Conservation (phyloP, 2,888 invertebrate genomes). For the Tetropium fuscum region DNA sequence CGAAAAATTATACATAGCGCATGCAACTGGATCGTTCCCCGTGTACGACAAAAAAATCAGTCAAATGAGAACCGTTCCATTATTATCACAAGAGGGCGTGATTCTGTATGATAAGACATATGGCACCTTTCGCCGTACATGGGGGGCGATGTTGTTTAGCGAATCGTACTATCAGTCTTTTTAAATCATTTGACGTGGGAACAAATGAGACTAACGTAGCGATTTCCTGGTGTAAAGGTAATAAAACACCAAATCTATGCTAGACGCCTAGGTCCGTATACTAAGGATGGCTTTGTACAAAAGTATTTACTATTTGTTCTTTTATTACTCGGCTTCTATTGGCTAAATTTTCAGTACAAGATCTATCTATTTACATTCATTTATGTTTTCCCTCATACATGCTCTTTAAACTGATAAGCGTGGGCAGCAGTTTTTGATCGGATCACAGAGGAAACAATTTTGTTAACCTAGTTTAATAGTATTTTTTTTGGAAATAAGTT, state of each 20-base stretch:
- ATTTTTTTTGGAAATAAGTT: no score
- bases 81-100: constrained; percentile 1
- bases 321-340: constrained; percentile 48
- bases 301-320: constrained; percentile 48
- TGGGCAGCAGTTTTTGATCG: neutral
- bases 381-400: constrained; percentile 18
- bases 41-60: constrained; percentile 13
- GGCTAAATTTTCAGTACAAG: constrained; percentile 49
- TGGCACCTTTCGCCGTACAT: constrained; percentile 17
- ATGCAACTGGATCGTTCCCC: constrained; percentile 4
- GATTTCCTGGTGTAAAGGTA: constrained; percentile 51
- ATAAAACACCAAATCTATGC: constrained; percentile 52
- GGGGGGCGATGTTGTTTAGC: neutral
- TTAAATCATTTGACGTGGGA: constrained; percentile 44
- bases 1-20: constrained; percentile 19
- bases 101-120: constrained; percentile 5
- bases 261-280: constrained; percentile 53
- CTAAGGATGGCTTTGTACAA: constrained; percentile 57
- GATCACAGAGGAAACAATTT: no score
- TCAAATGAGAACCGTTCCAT: constrained; percentile 6
- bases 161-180: constrained; percentile 54
- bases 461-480: no score
- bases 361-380: constrained; percentile 48
- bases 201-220: constrained; percentile 48
- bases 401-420: constrained; percentile 14